Evolutionary conservation across 2,888 invertebrate genomes (phyloP).

Genomic region (Thereva unica): DNA sequence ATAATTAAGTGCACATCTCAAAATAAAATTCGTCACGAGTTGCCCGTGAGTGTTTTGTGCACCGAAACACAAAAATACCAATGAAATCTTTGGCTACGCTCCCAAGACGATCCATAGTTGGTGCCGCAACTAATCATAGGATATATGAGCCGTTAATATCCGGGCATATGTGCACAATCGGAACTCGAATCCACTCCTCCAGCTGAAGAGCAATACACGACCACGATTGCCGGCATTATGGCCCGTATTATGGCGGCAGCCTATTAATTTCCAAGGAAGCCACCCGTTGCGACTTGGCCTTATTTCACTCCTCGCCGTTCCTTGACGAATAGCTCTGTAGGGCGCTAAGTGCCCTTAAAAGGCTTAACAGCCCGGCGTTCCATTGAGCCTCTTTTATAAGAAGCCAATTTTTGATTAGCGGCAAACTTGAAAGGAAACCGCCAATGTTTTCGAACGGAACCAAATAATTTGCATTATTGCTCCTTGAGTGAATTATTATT

Average conservation of each 20-base stretch:
- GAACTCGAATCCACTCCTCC: no score
- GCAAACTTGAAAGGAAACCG: constrained; percentile 20
- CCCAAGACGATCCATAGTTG: no score
- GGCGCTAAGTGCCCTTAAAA: constrained; percentile 27
- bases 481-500: constrained; percentile 13
- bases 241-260: constrained; percentile 25
- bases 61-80: no score
- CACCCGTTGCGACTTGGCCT: constrained; percentile 21
- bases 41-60: no score
- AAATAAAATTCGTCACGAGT: no score
- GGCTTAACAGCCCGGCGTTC: constrained; percentile 13
- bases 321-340: constrained; percentile 7
- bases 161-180: no score
- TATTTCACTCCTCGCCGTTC: constrained; percentile 1
- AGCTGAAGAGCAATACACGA: constrained; percentile 1
- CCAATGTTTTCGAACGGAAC: constrained; percentile 14
- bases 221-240: constrained; percentile 11
- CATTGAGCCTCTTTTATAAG: constrained; percentile 20
- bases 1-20: no score
- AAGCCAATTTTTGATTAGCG: constrained; percentile 26
- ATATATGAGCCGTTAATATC: no score
- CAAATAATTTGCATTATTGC: constrained; percentile 23
- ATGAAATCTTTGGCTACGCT: no score
- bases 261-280: constrained; percentile 27
- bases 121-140: no score